Conservation (phyloP, 2,888 invertebrate species). For the Argyra leucocephala region DNA sequence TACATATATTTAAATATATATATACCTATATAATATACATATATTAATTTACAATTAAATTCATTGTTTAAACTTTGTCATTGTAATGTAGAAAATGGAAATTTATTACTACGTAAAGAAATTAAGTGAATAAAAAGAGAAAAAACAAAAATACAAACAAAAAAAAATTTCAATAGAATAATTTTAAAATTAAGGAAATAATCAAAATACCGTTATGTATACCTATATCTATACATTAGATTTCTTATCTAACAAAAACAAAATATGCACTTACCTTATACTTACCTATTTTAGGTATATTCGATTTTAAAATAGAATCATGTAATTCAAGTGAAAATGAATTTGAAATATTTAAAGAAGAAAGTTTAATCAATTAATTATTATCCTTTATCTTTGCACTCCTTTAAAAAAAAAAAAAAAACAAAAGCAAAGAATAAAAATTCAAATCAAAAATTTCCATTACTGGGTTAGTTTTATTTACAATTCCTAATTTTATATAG, state of each 20-base stretch:
- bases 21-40: not conserved
- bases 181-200: not conserved
- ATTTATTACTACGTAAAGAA: not conserved
- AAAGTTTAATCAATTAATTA: slow-evolving; percentile 6
- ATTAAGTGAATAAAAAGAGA: not conserved
- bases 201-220: not conserved
- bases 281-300: too few relatives aligned
- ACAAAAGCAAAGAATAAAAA: too few relatives aligned
- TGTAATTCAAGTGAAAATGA: not conserved
- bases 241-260: not conserved
- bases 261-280: too few relatives aligned
- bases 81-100: not conserved
- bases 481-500: too few relatives aligned
- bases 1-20: not conserved
- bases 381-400: slow-evolving; percentile 1
- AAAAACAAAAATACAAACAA: not conserved
- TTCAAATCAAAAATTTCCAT: too few relatives aligned
- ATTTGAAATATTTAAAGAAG: slow-evolving; percentile 2
- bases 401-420: not conserved
- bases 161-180: not conserved
- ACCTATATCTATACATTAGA: not conserved
- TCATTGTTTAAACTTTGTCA: slow-evolving; percentile 6
- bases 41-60: not conserved
- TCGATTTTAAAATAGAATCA: not conserved
- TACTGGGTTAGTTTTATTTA: too few relatives aligned